phyloP scores from a whole-genome alignment of 2,797 vertebrate genomes.

The Sebastes nivosus region DNA sequence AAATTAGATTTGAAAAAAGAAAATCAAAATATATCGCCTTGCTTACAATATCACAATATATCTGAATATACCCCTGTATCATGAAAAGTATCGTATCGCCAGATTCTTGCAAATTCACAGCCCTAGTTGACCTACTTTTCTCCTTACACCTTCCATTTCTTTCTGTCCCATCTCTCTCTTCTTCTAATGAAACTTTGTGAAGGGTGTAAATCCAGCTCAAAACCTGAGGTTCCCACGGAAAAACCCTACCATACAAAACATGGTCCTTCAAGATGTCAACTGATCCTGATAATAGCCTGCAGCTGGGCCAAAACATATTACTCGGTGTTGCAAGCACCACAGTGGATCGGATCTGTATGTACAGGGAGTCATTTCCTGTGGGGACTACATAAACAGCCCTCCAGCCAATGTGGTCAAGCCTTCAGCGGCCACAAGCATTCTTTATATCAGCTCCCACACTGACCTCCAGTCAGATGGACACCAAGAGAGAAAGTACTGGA shows the following conservation, averaged over 20 bases:
- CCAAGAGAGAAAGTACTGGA: conserved; percentile 31
- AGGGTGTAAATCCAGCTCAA: background rate
- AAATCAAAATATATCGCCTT: too few relatives aligned
- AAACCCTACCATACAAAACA: conserved; percentile 15
- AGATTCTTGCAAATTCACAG: background rate
- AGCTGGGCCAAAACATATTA: conserved; percentile 47
- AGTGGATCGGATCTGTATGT: conserved; percentile 55
- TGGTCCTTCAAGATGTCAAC: conserved; percentile 13
- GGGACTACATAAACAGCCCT: conserved; percentile 59
- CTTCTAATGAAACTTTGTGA: background rate
- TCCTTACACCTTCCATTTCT: background rate
- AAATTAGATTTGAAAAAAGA: background rate
- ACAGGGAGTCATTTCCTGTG: conserved; percentile 74
- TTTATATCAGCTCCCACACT: conserved; percentile 62
- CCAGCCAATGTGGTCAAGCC: conserved; percentile 49
- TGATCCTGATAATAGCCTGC: conserved; percentile 41
- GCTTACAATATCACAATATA: background rate
- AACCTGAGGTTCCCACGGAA: background rate
- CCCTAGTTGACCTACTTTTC: background rate
- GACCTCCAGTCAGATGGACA: conserved; percentile 53
- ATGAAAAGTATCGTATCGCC: background rate
- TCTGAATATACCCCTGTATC: background rate
- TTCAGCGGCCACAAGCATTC: conserved; percentile 58
- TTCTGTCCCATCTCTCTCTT: background rate
- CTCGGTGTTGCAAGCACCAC: conserved; percentile 26